Conservation (phyloP, 2,888 invertebrate genomes). For the Pheosia tremula region DNA sequence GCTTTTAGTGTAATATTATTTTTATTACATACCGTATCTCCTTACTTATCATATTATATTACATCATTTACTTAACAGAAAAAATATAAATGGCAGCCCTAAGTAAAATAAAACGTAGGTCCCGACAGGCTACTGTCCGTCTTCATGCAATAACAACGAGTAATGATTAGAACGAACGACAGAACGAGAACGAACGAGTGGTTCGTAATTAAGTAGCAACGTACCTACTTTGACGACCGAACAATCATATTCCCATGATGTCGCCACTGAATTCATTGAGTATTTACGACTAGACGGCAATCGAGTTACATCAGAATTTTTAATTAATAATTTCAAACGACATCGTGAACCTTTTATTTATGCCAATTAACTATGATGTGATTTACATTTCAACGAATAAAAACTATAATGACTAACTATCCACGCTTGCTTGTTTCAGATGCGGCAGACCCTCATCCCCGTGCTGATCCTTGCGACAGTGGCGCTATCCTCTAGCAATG, state of each 20-base stretch:
- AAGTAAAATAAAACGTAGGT: neutral
- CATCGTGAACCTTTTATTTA: constrained; percentile 9
- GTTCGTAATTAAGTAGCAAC: constrained; percentile 1
- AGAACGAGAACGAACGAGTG: neutral
- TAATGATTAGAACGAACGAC: neutral
- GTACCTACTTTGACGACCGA: neutral
- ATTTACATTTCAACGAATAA: constrained; percentile 1
- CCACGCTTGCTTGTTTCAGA: constrained; percentile 68
- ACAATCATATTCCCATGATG: constrained; percentile 12
- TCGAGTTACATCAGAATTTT: constrained; percentile 37
- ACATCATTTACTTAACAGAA: too few species aligned
- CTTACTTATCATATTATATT: too few species aligned
- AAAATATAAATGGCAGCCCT: neutral
- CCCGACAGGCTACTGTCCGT: neutral
- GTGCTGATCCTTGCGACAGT: constrained; percentile 65
- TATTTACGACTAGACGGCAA: constrained; percentile 38
- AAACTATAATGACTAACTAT: too few species aligned
- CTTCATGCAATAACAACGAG: neutral
- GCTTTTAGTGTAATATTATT: too few species aligned
- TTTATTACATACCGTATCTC: too few species aligned
- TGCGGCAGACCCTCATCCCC: constrained; percentile 63
- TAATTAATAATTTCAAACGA: constrained; percentile 33
- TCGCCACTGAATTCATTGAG: constrained; percentile 29
- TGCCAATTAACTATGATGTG: constrained; percentile 14
- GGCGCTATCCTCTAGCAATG: constrained; percentile 70